Evolutionary conservation across 2,113 vertebrate genomes (phyloP), one percentile per base, ranked within the genome.

Genomic region (Phycodurus eques): DNA sequence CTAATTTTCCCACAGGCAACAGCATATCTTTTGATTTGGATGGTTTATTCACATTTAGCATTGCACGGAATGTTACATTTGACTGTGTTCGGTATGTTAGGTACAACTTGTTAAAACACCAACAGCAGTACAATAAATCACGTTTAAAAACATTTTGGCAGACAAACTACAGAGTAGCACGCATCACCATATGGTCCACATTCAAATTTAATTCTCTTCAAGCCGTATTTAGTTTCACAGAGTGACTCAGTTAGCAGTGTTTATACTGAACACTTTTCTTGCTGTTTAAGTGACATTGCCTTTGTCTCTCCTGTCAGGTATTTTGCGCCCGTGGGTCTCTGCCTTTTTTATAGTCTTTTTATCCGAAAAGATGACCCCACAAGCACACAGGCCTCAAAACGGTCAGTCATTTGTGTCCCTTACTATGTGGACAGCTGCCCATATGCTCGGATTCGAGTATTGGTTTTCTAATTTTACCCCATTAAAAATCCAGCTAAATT

Each of bases 1-100:
- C 85, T 87, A 88, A 92, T 93, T 85, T 88, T 85, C 83, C 79
- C 84, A 90, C 80, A 83, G 76, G 85, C 82, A 89, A 80, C 67
- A 82, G 59, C 62, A 63, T 67, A 79, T 80, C 80, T 83, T 85
- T 89, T 88, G 86, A 88, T 89, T 88, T 76, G 61, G 71, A 67
- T 77, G 68, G 78, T 83, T 79, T 83, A 74, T 83, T 70, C 80
- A 83, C 42, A 73, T 60, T 72, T 72, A 71, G 43, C 51, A 53
- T 74, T 43, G 39, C 19, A 4, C 63, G n/a, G 12, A 46, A 66
- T 47, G 14, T 31, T 47, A 22, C 43, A 17, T 61, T 61, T 15
- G 14, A 35, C 59, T 61, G 31, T 35, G 31, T 66, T 47, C 64
- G 17, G 13, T 31, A 47, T 66, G 22, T 66, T 27, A 47, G 22